Evolutionary conservation across 1,140 invertebrate genomes (phyloP), one percentile per base, ranked within the genome.

Genomic region (Manduca sexta): DNA sequence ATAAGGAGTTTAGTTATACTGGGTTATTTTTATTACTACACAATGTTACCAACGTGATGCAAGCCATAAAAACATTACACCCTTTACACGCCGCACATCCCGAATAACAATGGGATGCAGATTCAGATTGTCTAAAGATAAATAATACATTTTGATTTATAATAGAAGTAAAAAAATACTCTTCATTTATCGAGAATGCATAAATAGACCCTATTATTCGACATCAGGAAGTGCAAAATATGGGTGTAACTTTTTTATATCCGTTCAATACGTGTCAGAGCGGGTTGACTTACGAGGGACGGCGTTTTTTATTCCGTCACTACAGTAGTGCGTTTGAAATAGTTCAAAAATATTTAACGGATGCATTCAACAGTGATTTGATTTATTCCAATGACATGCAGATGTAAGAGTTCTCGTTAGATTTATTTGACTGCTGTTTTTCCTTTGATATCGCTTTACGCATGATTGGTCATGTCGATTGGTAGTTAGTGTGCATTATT

Each of bases 101-200:
- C 64, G 70, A 76, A 76, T 76, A 79, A 85, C 82, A 85, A 85
- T 83, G 62, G 82, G 82, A 85, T 85, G 82, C 82, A 85, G 82
- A 85, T 83, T 83, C 67, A 50, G 70, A 71, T 77, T 77, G 71
- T 82, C 67, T 74, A 80, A 81, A 84, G 79, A 85, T 83, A 85
- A 85, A 85, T 85, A 85, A 85, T 85, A 85, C 79, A 83, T 81
- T 85, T 82, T 85, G 81, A 85, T 85, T 83, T 83, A 85, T 83
- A 85, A 85, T 82, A 61, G 69, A 79, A 65, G 74, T 79, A 77
- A 82, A 83, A 80, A 83, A 82, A 79, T 76, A 82, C 82, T 81
- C 79, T 83, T 82, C 82, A 81, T 82, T 78, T 83, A 85, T 83
- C 59, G 79, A 77, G 70, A 83, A 82, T 84, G 78, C 79, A 83